These are phyloP conservation scores for Drosophila nikananu DNA, from an alignment of 1,140 invertebrate species.

Conservation along the genomic window DNA sequence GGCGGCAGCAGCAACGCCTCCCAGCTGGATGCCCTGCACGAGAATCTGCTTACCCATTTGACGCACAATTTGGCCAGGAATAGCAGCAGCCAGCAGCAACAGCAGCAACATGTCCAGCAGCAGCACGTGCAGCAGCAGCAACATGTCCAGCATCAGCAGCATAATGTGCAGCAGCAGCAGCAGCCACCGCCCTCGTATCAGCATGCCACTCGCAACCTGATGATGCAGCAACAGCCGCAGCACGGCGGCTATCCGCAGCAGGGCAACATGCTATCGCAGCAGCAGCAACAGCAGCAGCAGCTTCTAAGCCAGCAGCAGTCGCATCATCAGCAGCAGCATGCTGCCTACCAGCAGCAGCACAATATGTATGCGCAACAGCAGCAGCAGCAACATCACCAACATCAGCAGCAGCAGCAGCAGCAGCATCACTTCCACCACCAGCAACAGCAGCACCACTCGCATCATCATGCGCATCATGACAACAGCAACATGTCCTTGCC, in stretches of 20 bases:
- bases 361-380: slow-evolving; percentile 66
- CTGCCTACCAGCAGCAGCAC: slow-evolving; percentile 48
- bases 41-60: slow-evolving; percentile 86
- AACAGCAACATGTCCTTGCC: slow-evolving; percentile 91
- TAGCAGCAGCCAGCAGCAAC: slow-evolving; percentile 15
- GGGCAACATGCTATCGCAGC: slow-evolving; percentile 47
- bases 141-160: slow-evolving; percentile 50
- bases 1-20: slow-evolving; percentile 28
- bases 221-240: slow-evolving; percentile 86
- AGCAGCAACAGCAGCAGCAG: slow-evolving; percentile 40
- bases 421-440: slow-evolving; percentile 73
- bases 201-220: slow-evolving; percentile 81
- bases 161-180: slow-evolving; percentile 57
- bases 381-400: slow-evolving; percentile 63
- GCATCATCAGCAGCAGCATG: slow-evolving; percentile 69
- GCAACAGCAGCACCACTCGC: slow-evolving; percentile 62
- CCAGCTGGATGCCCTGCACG: slow-evolving; percentile 89
- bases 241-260: slow-evolving; percentile 68
- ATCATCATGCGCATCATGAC: slow-evolving; percentile 86
- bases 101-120: slow-evolving; percentile 21
- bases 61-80: slow-evolving; percentile 85
- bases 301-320: slow-evolving; percentile 49
- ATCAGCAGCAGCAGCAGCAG: slow-evolving; percentile 66
- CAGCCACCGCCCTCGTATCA: slow-evolving; percentile 85
- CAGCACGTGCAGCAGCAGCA: slow-evolving; percentile 59